phyloP scores from a whole-genome alignment of 2,888 invertebrate species.

The Rotaria macrura region DNA sequence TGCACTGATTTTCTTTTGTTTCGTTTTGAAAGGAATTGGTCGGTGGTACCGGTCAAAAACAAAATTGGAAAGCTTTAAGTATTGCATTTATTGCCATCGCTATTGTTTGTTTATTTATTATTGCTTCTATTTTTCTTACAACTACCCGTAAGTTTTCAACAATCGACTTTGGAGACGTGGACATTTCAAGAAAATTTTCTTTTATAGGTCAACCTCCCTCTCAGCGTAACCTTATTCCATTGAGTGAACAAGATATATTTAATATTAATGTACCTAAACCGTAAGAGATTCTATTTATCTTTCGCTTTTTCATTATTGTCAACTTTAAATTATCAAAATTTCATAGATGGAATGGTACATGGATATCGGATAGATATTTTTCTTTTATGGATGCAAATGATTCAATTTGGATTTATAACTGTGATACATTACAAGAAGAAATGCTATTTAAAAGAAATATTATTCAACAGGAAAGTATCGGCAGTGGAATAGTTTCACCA shows the following conservation, averaged over 20 bases:
- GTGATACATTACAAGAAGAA: neutral
- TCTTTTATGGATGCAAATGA: neutral
- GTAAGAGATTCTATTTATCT: neutral
- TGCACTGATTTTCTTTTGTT: neutral
- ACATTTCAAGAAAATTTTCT: neutral
- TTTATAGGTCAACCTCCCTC: neutral
- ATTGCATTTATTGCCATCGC: neutral
- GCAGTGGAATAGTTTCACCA: neutral
- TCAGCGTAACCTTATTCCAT: neutral
- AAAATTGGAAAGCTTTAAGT: constrained; percentile 11
- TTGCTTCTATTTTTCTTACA: neutral
- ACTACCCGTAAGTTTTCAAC: neutral
- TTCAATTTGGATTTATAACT: constrained; percentile 18
- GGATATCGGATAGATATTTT: constrained; percentile 4
- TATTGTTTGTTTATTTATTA: constrained; percentile 10
- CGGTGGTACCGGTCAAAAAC: constrained; percentile 8
- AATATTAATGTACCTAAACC: neutral
- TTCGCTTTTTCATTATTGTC: too few relatives aligned
- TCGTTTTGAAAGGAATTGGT: neutral
- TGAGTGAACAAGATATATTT: neutral
- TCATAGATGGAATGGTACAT: constrained; percentile 6
- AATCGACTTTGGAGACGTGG: too few relatives aligned
- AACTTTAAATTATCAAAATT: too few relatives aligned
- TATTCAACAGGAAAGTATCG: neutral
- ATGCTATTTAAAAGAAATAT: neutral